A percentile compares a stretch with the other conserved stretches of the same genome.
Evolutionary conservation across 2,113 vertebrate genomes (phyloP).

Genomic region (Tringa solitaria): DNA sequence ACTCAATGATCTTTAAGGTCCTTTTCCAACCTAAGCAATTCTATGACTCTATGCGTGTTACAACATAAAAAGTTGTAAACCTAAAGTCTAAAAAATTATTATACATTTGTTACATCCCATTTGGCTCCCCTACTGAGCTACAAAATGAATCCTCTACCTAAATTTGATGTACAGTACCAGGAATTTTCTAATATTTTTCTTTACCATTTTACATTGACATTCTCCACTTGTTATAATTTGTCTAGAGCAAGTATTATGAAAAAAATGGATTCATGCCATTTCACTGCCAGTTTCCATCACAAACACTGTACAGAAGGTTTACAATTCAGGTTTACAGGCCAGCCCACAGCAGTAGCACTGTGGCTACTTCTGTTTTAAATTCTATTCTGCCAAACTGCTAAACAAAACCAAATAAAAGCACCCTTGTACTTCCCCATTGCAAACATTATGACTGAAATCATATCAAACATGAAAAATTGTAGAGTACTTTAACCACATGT

Average conservation of each 20-base stretch:
- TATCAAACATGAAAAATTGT: conserved; percentile 16
- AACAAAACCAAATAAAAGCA: conserved; percentile 34
- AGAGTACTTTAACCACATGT: conserved; percentile 12
- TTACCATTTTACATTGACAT: background rate
- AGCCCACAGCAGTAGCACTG: background rate
- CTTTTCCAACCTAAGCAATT: background rate
- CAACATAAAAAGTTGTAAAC: background rate
- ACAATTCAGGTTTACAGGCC: background rate
- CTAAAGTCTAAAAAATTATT: background rate
- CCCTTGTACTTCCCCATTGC: background rate
- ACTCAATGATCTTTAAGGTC: background rate
- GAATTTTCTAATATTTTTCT: background rate
- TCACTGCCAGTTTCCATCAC: background rate
- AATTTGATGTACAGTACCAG: background rate
- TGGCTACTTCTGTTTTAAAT: background rate
- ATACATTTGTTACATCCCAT: background rate
- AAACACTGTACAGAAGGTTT: background rate
- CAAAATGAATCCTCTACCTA: background rate
- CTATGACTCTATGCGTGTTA: background rate
- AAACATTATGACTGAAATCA: background rate
- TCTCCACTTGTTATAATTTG: background rate
- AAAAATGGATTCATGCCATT: background rate
- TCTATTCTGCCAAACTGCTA: background rate
- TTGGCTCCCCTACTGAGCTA: background rate
- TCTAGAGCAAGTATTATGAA: background rate